phyloP scores from a whole-genome alignment of 2,113 vertebrate species.

The Dasyprocta punctata region DNA sequence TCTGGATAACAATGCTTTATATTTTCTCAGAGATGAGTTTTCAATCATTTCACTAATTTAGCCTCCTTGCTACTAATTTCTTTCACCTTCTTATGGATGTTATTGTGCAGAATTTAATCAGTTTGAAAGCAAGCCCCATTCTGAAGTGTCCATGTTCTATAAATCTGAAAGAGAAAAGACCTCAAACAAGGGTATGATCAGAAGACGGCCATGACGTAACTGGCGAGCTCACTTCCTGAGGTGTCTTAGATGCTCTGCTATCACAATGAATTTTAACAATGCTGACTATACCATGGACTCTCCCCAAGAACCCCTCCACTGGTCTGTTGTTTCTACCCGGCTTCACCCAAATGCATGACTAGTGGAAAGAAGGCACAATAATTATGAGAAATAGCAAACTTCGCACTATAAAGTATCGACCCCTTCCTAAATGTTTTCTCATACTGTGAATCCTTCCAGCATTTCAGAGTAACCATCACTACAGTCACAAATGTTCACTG shows the following conservation, averaged over 20 bases:
- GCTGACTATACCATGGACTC: background rate
- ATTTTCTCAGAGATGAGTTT: constrained; percentile 24
- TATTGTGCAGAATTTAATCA: constrained; percentile 63
- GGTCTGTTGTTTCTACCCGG: background rate
- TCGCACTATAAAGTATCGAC: background rate
- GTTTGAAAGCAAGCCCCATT: constrained; percentile 61
- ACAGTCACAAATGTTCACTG: background rate
- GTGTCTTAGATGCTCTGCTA: background rate
- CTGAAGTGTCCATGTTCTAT: constrained; percentile 56
- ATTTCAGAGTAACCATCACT: background rate
- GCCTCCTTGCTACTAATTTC: constrained; percentile 30
- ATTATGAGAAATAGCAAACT: background rate
- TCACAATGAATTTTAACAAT: constrained; percentile 68
- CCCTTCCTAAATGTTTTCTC: background rate
- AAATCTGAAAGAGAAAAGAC: constrained; percentile 69
- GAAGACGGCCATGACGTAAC: constrained; percentile 66
- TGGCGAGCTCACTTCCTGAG: constrained; percentile 65
- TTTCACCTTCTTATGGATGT: constrained; percentile 27
- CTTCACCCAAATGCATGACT: background rate
- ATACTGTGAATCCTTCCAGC: background rate
- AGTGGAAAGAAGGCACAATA: background rate
- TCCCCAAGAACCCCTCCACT: background rate
- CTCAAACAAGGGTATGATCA: constrained; percentile 71
- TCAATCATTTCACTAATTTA: constrained; percentile 58
- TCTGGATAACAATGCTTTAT: background rate